Conservation (phyloP, 2,113 vertebrate genomes). For the Poeciliopsis occidentalis region DNA sequence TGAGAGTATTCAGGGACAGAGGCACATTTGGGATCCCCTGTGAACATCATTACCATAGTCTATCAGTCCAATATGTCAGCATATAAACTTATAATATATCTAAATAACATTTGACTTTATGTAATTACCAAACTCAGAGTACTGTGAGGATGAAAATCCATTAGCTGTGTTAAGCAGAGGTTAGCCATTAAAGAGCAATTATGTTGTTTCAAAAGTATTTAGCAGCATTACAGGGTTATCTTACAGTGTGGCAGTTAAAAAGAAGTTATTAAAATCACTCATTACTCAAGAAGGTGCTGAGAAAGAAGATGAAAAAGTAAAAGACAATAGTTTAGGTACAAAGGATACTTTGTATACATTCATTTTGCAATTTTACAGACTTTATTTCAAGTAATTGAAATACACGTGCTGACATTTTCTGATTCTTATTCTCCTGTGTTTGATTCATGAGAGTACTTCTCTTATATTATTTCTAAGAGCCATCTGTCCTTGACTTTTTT, state of each 20-base stretch:
- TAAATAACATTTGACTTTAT: background rate
- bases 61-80: background rate
- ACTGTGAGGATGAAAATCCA: background rate
- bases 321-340: background rate
- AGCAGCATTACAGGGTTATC: background rate
- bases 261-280: background rate
- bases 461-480: background rate
- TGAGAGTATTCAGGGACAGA: constrained; percentile 9
- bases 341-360: background rate
- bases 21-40: constrained; percentile 3
- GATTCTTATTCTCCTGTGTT: background rate
- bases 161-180: constrained; percentile 7
- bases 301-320: background rate
- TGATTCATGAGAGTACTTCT: background rate
- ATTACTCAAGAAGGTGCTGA: background rate
- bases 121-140: constrained; percentile 4
- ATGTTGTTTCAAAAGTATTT: constrained; percentile 14
- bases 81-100: background rate
- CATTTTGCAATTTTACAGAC: background rate
- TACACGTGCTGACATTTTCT: background rate
- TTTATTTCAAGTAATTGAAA: background rate
- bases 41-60: background rate
- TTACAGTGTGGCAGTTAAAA: constrained; percentile 8
- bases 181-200: constrained; percentile 10
- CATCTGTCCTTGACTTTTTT: background rate